Base-by-base conservation (phyloP, 2,888 invertebrate genomes). In the Cynaeus angustus region DNA sequence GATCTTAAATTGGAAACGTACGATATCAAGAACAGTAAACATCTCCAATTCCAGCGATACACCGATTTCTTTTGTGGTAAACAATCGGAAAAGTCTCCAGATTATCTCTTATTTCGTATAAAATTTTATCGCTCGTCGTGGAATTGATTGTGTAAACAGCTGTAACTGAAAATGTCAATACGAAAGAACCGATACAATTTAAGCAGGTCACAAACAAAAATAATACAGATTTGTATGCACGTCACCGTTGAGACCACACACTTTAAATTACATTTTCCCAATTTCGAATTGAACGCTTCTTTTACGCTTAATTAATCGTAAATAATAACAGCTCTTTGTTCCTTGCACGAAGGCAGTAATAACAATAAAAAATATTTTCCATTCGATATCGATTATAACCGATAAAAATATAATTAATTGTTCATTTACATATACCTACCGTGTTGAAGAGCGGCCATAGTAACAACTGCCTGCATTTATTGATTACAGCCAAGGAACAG, bases 381-480 rank as follows among this genome's bases (percentile, higher is more conserved):
- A 21, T 21, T 21, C 21, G 4, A 21, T n/a, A 21, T 21, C 21
- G 21, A 21, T 21, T 21, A 37, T 37, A 2, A 7, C 37, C 37
- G n/a, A 37, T 37, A 37, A 37, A 8, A 37, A 21, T 5, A n/a
- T 37, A 37, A 37, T 37, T 37, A n/a, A 8, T n/a, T 5, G 7
- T 37, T 37, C 37, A 37, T 37, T n/a, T 37, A n/a, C 12, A 21
- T 12, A 13, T 61, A 76, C 78, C 66, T 74, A 79, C 79, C 78
- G 68, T 78, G 79, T 71, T 78, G 79, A 74, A 79, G 75, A 65
- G 79, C 72, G 64, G 79, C 77, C 79, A 79, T 79, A 59, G 62
- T 68, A 71, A 71, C 59, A 72, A 66, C 72, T 70, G 74, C 64
- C 70, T 75, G 75, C 79, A 77, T 77, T 75, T 77, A 77, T 77